Evolutionary conservation across 2,113 vertebrate species (phyloP).

Genomic region (Rousettus leschenaultii): DNA sequence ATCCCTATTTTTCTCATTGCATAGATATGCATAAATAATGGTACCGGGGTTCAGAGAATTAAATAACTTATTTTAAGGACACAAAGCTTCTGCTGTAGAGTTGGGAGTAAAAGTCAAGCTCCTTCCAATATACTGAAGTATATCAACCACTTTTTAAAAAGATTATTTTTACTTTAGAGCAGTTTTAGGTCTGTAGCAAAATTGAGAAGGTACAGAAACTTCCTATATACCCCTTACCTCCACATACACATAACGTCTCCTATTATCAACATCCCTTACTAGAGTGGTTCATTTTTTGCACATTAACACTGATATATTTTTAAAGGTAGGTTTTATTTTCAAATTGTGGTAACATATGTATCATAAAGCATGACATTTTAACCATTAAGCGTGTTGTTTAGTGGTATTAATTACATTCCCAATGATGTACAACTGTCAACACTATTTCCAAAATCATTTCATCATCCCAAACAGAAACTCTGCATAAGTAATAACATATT

Average conservation of each 20-base stretch:
- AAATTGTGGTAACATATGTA: not conserved
- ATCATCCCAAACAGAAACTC: not conserved
- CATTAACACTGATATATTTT: not conserved
- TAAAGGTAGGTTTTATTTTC: not conserved
- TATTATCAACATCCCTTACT: not conserved
- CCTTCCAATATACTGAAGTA: not conserved
- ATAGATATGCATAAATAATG: not conserved
- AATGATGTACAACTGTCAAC: not conserved
- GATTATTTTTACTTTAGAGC: not conserved
- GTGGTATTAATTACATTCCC: not conserved
- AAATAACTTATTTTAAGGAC: not conserved
- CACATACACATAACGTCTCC: not conserved
- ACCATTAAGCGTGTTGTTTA: not conserved
- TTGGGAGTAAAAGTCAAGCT: not conserved
- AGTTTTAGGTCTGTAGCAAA: not conserved
- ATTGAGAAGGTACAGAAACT: not conserved
- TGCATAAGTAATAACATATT: not conserved
- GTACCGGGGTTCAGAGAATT: not conserved
- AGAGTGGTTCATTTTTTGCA: not conserved
- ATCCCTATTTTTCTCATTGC: slow-evolving; percentile 27
- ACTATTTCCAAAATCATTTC: not conserved
- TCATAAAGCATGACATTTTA: not conserved
- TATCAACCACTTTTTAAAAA: not conserved
- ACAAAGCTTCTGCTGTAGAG: not conserved
- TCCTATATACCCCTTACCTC: not conserved